phyloP scores from a whole-genome alignment of 2,113 vertebrate genomes.

The Sus scrofa region T2T-Sscrofa CM000818.6:69150501-69151000 shows the following conservation, averaged over 20 bases:
- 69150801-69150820: background rate
- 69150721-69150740: background rate
- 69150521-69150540: background rate
- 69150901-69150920: no score
- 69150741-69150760: background rate
- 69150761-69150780: background rate
- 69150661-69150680: conserved; percentile 8
- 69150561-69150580: conserved; percentile 28
- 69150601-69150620: background rate
- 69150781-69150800: background rate
- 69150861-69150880: no score
- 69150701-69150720: background rate
- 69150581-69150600: background rate
- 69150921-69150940: no score
- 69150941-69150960: no score
- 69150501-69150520: background rate
- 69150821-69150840: conserved; percentile 37
- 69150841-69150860: conserved; percentile 10
- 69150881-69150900: no score
- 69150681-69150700: background rate
- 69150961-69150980: no score
- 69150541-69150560: background rate
- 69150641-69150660: background rate
- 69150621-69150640: background rate
- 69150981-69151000: no score